Evolutionary conservation across 1,140 invertebrate genomes (phyloP), one percentile per base, ranked within the genome.

Genomic region (Teleopsis dalmanni): DNA sequence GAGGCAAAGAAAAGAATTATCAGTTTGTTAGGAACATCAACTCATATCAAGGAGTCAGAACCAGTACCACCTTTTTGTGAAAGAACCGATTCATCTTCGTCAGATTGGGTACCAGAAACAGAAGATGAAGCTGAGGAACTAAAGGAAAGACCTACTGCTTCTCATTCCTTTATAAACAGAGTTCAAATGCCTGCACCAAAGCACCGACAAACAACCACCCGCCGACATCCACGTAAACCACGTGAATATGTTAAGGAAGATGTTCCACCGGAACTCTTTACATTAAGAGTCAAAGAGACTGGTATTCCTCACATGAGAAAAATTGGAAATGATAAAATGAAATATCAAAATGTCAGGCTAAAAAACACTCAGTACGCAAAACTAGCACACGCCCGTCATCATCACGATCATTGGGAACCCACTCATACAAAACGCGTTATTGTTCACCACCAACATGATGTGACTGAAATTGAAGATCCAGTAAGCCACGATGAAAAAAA

Each of bases 101-200:
- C 51, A 4, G 64, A 67, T 34, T 67, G 64, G 64, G 61, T 67
- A 14, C 64, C 64, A 0, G 34, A 45, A 52, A 55, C 1, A 25
- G 51, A 29, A 56, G 58, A 41, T 11, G 44, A 36, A 3, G 14
- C 21, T 23, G 29, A 33, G 21, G 31, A 34, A 7, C 16, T 42
- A 16, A 26, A 34, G n/a, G 11, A 21, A n/a, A 19, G 27, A 4
- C 27, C 18, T 6, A 11, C 18, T 3, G 0, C n/a, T 0, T 50
- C 16, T 0, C 41, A 23, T 8, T 27, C 25, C 7, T 16, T 53
- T 5, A 34, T 35, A 0, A 49, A 42, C 23, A 54, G 64, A 2
- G 57, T 60, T 6, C 66, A 70, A 29, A 69, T 70, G 65, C 63
- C 63, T 3, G 66, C 66, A 0, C 63, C 66, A 1, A 18, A 41